Percentiles rank a stretch among this genome's conserved stretches.
Evolutionary conservation across 2,797 vertebrate species (phyloP).

Genomic region (Tarsius wallacei): DNA sequence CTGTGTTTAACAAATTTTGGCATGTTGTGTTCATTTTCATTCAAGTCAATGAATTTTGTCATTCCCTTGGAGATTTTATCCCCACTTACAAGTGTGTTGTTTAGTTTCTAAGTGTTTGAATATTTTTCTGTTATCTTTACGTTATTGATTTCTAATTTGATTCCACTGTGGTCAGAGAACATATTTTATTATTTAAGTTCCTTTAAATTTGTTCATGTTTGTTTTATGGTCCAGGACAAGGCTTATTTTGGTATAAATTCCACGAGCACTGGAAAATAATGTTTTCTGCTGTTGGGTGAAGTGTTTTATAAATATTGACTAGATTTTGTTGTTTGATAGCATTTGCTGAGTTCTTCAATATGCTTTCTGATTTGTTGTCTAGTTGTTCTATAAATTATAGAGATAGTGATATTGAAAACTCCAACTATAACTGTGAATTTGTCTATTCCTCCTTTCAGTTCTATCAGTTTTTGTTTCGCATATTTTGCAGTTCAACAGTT

Average conservation of each 20-base stretch:
- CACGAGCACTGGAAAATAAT: background rate
- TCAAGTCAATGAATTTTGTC: background rate
- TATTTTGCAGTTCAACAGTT: background rate
- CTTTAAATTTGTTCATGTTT: background rate
- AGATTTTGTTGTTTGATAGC: background rate
- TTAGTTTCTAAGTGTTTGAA: background rate
- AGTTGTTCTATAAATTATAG: background rate
- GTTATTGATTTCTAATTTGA: background rate
- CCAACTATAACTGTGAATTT: background rate
- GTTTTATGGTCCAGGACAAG: background rate
- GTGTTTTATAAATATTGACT: background rate
- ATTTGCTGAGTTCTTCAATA: background rate
- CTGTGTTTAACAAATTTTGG: background rate
- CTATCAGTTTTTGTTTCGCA: background rate
- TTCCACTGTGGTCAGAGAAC: background rate
- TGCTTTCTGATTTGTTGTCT: background rate
- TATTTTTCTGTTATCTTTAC: background rate
- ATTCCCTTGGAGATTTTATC: slow-evolving; percentile 6
- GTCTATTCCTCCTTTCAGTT: background rate
- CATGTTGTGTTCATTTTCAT: background rate
- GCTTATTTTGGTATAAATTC: background rate
- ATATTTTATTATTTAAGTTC: background rate
- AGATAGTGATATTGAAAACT: background rate
- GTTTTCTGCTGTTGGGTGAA: background rate
- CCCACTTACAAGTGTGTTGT: background rate